A percentile compares a stretch with the other conserved stretches of the same genome.
These are phyloP conservation scores for Lasioglossum morio DNA, from an alignment of 2,888 invertebrate species.

Conservation along the genomic window DNA sequence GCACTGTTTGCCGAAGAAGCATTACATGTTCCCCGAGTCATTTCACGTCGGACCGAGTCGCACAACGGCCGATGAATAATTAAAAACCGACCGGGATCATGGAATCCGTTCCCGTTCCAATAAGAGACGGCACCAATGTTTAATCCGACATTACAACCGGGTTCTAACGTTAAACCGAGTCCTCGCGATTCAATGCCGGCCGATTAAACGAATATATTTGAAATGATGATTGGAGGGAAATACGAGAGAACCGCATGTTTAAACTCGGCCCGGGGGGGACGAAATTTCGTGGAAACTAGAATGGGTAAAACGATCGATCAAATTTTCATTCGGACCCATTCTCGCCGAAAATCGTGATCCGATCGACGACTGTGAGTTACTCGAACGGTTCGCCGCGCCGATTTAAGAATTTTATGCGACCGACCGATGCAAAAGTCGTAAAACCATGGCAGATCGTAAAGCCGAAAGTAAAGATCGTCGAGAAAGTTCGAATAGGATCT, in stretches of 20 bases:
- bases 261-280: not conserved
- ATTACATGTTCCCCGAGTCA: constrained; percentile 13
- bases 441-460: constrained; percentile 11
- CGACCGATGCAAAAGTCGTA: not conserved
- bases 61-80: constrained; percentile 9
- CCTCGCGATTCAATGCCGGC: constrained; percentile 13
- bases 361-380: not conserved
- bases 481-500: not conserved
- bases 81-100: constrained; percentile 7
- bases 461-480: not conserved
- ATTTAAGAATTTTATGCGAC: not conserved
- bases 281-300: not conserved
- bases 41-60: constrained; percentile 17
- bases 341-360: not conserved
- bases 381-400: not conserved
- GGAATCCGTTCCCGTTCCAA: constrained; percentile 16
- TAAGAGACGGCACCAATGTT: constrained; percentile 18
- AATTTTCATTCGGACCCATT: constrained; percentile 11
- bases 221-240: constrained; percentile 22
- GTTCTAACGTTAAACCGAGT: constrained; percentile 8
- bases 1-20: constrained; percentile 8
- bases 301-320: constrained; percentile 10
- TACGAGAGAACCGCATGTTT: constrained; percentile 16
- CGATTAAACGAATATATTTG: constrained; percentile 33
- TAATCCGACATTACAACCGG: constrained; percentile 18